A percentile compares a stretch with the other conserved stretches of the same genome.
Conservation (phyloP, 2,113 vertebrate genomes). For the Astur gentilis region DNA sequence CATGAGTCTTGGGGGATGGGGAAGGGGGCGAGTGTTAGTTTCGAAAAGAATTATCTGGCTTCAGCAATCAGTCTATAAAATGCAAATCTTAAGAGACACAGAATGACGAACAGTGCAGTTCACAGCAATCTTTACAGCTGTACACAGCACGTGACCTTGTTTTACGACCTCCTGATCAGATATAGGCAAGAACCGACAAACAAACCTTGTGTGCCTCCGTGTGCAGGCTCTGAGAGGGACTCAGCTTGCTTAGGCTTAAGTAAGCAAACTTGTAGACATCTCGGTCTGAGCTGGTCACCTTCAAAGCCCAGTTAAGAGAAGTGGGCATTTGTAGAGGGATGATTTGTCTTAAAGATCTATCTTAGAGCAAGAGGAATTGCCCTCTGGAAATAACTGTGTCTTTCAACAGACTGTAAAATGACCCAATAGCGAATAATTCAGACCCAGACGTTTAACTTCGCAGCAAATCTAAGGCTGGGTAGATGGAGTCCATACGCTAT, state of each 20-base stretch:
- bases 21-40: neutral
- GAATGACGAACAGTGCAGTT: neutral
- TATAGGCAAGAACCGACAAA: neutral
- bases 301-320: neutral
- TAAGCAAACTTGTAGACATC: neutral
- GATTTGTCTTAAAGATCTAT: neutral
- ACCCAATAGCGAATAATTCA: neutral
- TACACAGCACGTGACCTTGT: neutral
- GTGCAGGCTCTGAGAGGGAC: neutral
- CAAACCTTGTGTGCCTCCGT: neutral
- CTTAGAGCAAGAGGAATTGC: neutral
- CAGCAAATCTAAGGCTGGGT: neutral
- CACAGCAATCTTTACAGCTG: neutral
- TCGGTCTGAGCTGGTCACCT: neutral
- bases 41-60: neutral
- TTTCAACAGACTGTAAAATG: slow-evolving; percentile 1
- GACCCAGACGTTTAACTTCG: neutral
- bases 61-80: neutral
- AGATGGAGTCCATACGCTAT: neutral
- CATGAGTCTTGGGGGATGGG: too few species aligned
- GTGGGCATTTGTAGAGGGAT: neutral
- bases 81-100: neutral
- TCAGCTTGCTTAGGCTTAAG: neutral
- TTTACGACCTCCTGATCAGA: neutral
- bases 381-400: neutral